Percentiles rank a stretch among this genome's conserved stretches.
Conservation (phyloP, 2,888 invertebrate species). For the Tipula vernalis region DNA sequence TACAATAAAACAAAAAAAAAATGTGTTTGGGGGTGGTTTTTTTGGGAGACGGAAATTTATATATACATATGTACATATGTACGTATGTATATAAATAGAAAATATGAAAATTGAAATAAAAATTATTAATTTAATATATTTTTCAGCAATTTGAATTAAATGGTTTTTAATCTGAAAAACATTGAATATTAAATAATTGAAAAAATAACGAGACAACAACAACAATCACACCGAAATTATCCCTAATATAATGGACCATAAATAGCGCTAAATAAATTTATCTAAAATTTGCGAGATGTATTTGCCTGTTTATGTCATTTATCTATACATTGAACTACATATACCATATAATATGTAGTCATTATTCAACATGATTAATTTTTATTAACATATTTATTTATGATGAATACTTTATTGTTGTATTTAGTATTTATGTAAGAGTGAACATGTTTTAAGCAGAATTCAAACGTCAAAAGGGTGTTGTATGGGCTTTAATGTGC, state of each 20-base stretch:
- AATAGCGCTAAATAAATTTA: neutral
- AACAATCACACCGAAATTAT: neutral
- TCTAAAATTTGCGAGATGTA: neutral
- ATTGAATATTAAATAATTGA: slow-evolving; percentile 1
- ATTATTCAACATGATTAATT: neutral
- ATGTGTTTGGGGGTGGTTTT: neutral
- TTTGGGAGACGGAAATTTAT: neutral
- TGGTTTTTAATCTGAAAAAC: neutral
- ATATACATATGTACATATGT: too few relatives aligned
- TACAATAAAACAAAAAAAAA: neutral
- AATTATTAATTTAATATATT: neutral
- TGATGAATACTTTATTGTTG: neutral
- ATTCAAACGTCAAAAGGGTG: too few relatives aligned
- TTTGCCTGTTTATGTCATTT: neutral
- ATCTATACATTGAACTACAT: neutral
- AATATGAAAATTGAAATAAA: neutral
- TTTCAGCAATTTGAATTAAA: neutral
- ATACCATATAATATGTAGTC: neutral
- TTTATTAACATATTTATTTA: neutral
- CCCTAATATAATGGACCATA: neutral
- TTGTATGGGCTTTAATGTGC: too few relatives aligned
- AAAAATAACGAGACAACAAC: neutral
- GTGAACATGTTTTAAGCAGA: too few relatives aligned
- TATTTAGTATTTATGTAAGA: neutral
- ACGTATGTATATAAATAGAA: neutral